Conservation (phyloP, 1,140 invertebrate genomes). For the Gryon sp. region DNA sequence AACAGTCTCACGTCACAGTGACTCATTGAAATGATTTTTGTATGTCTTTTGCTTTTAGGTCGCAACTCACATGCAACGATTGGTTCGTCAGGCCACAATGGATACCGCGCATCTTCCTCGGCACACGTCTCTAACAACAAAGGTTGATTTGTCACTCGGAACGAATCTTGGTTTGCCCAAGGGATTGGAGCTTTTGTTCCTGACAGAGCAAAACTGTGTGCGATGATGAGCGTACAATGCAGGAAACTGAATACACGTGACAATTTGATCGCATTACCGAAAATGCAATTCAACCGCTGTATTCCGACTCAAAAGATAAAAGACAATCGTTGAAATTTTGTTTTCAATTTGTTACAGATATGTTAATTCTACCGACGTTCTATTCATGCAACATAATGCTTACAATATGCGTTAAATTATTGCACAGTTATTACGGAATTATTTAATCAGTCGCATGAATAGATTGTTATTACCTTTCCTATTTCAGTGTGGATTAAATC, state of each 20-base stretch:
- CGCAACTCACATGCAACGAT: constrained; percentile 17
- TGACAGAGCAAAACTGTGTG: constrained; percentile 36
- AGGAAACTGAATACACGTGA: constrained; percentile 50
- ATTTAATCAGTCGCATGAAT: no score
- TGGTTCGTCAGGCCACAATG: constrained; percentile 47
- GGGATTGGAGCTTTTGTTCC: constrained; percentile 55
- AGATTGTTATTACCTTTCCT: no score
- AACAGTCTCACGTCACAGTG: constrained; percentile 24
- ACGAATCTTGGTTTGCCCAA: constrained; percentile 56
- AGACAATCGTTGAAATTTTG: constrained; percentile 19
- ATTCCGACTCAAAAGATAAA: constrained; percentile 23
- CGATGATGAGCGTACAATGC: constrained; percentile 53
- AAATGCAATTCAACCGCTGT: constrained; percentile 44
- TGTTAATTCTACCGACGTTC: constrained; percentile 21
- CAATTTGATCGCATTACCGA: constrained; percentile 49
- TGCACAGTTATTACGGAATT: constrained; percentile 4
- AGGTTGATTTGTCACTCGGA: constrained; percentile 59
- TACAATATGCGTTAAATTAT: neutral
- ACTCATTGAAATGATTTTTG: constrained; percentile 58
- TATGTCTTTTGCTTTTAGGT: constrained; percentile 29
- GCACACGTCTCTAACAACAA: constrained; percentile 44
- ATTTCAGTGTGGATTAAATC: no score
- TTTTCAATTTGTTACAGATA: constrained; percentile 24
- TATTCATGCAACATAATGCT: neutral
- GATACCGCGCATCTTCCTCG: constrained; percentile 32